These are phyloP conservation scores for Tineola bisselliella DNA, from an alignment of 2,888 invertebrate genomes.

Conservation along the genomic window DNA sequence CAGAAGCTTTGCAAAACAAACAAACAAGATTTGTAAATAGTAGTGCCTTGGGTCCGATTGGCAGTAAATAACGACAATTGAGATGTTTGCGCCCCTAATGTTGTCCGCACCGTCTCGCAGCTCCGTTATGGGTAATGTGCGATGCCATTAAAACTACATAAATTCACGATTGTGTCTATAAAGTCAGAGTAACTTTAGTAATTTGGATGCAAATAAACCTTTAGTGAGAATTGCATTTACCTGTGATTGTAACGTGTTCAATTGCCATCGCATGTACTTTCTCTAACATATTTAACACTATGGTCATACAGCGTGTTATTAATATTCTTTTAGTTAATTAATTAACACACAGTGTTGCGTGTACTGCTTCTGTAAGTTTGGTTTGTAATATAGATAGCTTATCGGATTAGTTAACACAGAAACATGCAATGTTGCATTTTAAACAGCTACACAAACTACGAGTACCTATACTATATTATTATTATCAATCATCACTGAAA, in stretches of 20 bases:
- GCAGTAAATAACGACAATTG: slow-evolving; percentile 48
- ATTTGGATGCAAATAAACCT: slow-evolving; percentile 18
- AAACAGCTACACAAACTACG: neutral
- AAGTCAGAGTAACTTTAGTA: slow-evolving; percentile 29
- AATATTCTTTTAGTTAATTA: neutral
- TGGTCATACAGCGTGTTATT: neutral
- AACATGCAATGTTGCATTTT: slow-evolving; percentile 10
- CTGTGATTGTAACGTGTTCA: neutral
- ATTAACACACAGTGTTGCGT: neutral
- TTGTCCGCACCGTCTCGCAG: slow-evolving; percentile 17
- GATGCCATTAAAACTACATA: slow-evolving; percentile 60
- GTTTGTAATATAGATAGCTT: neutral
- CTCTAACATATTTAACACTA: neutral
- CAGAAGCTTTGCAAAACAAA: slow-evolving; percentile 12
- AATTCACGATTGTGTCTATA: slow-evolving; percentile 58
- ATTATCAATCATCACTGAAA: neutral
- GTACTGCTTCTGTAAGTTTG: neutral
- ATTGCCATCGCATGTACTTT: too few species aligned
- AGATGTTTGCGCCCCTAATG: slow-evolving; percentile 48
- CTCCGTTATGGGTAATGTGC: slow-evolving; percentile 42
- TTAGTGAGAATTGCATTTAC: slow-evolving; percentile 18
- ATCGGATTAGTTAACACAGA: slow-evolving; percentile 4
- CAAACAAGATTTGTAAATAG: slow-evolving; percentile 11
- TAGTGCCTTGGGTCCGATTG: slow-evolving; percentile 21
- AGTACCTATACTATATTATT: too few species aligned